A percentile compares a stretch with the other conserved stretches of the same genome.
Evolutionary conservation across 2,888 invertebrate species (phyloP).

Genomic region (Cheilosia impressa): DNA sequence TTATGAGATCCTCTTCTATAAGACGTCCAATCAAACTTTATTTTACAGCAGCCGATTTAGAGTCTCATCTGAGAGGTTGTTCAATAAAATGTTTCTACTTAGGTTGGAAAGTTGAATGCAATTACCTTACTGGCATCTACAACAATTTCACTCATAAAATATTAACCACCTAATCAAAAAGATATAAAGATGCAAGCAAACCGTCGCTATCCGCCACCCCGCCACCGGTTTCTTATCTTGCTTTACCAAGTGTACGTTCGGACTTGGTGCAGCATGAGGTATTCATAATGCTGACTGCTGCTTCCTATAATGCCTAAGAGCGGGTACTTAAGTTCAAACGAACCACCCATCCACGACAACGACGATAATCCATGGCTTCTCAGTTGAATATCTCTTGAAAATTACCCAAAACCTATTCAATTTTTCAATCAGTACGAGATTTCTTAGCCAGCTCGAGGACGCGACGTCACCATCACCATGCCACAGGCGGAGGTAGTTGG

Average conservation of each 20-base stretch:
- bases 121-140: constrained; percentile 2
- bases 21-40: not conserved
- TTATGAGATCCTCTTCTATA: not conserved
- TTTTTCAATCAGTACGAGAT: constrained; percentile 22
- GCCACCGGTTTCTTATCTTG: constrained; percentile 8
- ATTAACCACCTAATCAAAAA: constrained; percentile 41
- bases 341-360: constrained; percentile 45
- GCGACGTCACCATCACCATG: constrained; percentile 4
- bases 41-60: not conserved
- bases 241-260: not conserved
- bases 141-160: constrained; percentile 49
- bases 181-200: constrained; percentile 36
- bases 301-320: constrained; percentile 28
- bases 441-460: not conserved
- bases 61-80: not conserved
- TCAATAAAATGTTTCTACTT: not conserved
- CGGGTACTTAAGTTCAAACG: constrained; percentile 22
- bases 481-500: not conserved
- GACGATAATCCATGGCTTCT: constrained; percentile 29
- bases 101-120: constrained; percentile 29
- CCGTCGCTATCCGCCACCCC: not conserved
- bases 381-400: constrained; percentile 26
- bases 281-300: too few relatives aligned
- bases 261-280: not conserved
- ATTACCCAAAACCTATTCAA: constrained; percentile 20